These are phyloP conservation scores for Bryconaethiops microstoma DNA, from an alignment of 2,797 vertebrate species.

Conservation along the genomic window DNA sequence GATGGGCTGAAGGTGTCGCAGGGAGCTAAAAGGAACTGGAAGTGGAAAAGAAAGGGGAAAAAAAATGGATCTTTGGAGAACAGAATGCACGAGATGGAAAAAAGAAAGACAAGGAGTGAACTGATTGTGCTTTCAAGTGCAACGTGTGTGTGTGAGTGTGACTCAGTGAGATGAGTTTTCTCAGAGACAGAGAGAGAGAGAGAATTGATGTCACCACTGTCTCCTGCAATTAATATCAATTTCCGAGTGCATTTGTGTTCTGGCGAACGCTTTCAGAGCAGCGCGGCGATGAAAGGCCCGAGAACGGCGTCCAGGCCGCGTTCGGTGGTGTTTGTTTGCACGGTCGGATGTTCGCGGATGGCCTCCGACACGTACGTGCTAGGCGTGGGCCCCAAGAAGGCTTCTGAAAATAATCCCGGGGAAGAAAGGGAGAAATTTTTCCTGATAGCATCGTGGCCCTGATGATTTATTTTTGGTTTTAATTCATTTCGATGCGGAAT, in stretches of 20 bases:
- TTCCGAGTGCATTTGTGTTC: constrained; percentile 21
- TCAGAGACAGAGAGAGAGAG: constrained; percentile 9
- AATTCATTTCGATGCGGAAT: constrained; percentile 46
- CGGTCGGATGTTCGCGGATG: constrained; percentile 16
- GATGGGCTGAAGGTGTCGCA: neutral
- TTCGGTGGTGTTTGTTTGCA: constrained; percentile 32
- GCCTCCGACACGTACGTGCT: neutral
- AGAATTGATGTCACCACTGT: constrained; percentile 21
- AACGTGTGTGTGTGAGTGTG: constrained; percentile 26
- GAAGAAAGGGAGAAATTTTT: constrained; percentile 34
- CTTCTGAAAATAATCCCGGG: constrained; percentile 33
- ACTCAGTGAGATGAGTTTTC: constrained; percentile 26
- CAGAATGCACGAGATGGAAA: neutral
- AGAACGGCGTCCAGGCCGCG: constrained; percentile 16
- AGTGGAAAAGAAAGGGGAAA: neutral
- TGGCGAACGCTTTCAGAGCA: constrained; percentile 12
- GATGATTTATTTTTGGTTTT: constrained; percentile 49
- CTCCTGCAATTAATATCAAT: constrained; percentile 8
- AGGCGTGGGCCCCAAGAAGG: constrained; percentile 10
- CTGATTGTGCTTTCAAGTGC: constrained; percentile 39
- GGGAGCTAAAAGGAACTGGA: constrained; percentile 15
- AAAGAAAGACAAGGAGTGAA: constrained; percentile 26
- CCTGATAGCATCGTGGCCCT: constrained; percentile 32
- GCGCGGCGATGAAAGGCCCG: constrained; percentile 6
- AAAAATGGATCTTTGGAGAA: neutral